Evolutionary conservation across 2,888 invertebrate genomes (phyloP).

Genomic region (Melangyna quadrimaculata): DNA sequence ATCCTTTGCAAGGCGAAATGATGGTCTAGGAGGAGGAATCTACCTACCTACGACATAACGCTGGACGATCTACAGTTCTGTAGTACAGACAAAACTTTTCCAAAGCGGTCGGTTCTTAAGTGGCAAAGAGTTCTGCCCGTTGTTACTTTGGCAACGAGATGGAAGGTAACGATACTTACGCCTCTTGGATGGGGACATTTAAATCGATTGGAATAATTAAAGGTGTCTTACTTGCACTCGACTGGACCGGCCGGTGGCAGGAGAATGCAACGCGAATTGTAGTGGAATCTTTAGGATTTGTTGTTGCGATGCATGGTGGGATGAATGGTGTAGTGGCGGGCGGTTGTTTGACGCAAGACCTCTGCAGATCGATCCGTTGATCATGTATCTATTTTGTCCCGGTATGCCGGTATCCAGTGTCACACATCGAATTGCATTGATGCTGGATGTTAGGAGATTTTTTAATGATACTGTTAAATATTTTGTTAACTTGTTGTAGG

Average conservation of each 20-base stretch:
- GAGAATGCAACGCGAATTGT: neutral
- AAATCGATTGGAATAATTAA: constrained; percentile 72
- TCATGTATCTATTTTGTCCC: constrained; percentile 56
- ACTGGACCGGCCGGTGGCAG: constrained; percentile 23
- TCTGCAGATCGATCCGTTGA: constrained; percentile 53
- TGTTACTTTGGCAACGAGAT: constrained; percentile 4
- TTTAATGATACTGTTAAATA: constrained; percentile 49
- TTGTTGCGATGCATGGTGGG: neutral
- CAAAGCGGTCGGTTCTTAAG: constrained; percentile 34
- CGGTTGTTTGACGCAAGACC: constrained; percentile 31
- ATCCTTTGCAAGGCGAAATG: constrained; percentile 18
- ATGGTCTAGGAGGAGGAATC: constrained; percentile 29
- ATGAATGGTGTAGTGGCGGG: neutral
- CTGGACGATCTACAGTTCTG: neutral
- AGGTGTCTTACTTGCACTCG: constrained; percentile 70
- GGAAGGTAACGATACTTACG: constrained; percentile 56
- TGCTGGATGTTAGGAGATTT: constrained; percentile 42
- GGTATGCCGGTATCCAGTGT: constrained; percentile 41
- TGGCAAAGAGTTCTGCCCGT: constrained; percentile 12
- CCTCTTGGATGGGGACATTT: constrained; percentile 64
- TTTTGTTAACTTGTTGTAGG: neutral
- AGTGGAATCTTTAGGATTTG: neutral
- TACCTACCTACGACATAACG: constrained; percentile 8
- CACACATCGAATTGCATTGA: constrained; percentile 57
- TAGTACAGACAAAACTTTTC: neutral